phyloP scores from a whole-genome alignment of 2,113 vertebrate genomes.

The Ailurus styani region DNA sequence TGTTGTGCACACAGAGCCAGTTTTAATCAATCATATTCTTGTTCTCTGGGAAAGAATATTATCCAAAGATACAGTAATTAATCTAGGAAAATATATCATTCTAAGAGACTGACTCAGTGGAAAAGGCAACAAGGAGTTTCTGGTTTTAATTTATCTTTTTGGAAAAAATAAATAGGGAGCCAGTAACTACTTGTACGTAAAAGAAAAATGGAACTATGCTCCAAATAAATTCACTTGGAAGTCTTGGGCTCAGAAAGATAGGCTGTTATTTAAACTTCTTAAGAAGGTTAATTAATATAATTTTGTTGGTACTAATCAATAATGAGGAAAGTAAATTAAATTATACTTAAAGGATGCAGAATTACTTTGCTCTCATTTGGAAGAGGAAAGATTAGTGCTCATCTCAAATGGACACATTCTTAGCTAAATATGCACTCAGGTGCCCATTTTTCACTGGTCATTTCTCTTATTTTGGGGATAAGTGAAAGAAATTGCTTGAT shows the following conservation, averaged over 20 bases:
- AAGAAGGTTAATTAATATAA: conserved; percentile 73
- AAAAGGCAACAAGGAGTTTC: not conserved
- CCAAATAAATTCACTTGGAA: conserved; percentile 62
- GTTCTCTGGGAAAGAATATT: not conserved
- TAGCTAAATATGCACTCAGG: conserved; percentile 16
- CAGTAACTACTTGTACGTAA: conserved; percentile 59
- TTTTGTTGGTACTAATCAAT: conserved; percentile 70
- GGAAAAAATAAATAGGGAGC: conserved; percentile 53
- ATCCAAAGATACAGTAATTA: not conserved
- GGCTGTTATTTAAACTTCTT: conserved; percentile 58
- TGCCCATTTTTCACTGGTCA: conserved; percentile 41
- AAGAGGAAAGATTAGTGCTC: not conserved
- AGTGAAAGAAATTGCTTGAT: not conserved
- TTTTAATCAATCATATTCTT: not conserved
- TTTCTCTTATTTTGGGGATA: conserved; percentile 44
- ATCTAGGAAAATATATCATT: not conserved
- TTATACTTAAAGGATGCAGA: conserved; percentile 60
- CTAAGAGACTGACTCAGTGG: not conserved
- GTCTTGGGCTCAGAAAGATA: conserved; percentile 50
- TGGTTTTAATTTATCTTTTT: conserved; percentile 45
- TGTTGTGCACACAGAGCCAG: not conserved
- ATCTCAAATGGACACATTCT: not conserved
- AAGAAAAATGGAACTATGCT: conserved; percentile 61
- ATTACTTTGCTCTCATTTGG: not conserved
- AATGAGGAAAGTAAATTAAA: conserved; percentile 75